Evolutionary conservation across 1,140 invertebrate species (phyloP), one percentile per base, ranked within the genome.

Genomic region (Ptiloglossa arizonensis): DNA sequence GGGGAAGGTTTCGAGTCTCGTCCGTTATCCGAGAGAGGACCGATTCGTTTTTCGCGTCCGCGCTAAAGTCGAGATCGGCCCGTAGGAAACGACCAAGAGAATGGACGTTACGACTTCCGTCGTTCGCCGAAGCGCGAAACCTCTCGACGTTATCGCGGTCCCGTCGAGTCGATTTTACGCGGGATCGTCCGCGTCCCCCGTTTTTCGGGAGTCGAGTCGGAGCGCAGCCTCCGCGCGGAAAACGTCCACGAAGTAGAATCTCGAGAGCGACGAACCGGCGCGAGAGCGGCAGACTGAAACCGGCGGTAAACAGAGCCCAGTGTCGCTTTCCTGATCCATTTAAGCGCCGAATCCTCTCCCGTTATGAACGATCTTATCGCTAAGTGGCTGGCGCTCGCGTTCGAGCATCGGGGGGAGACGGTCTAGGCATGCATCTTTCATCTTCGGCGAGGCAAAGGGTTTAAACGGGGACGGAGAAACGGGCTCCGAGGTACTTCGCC

Each of bases 371-470:
- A 78, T 78, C 59, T 71, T 78, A 78, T 78, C 68, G 68, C n/a
- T 72, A 72, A 78, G 75, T 78, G 75, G 56, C 57, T 27, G 32
- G 17, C 6, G 29, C 41, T 68, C 56, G 56, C n/a, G 19, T 62
- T 46, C 44, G 44, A 60, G 44, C 56, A 76, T 69, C 66, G 66
- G 41, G n/a, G 19, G 4, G 56, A 64, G 48, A 54, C 72, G 41
- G 46, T 57, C 72, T 13, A 38, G 27, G 66, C 41, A 81, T 72
- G 79, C 59, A 79, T 79, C 75, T 79, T 81, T 81, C 79, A 79
- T 79, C 75, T 72, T 67, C 60, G 60, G n/a, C 35, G n/a, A 71
- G 60, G 56, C 46, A 73, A 66, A 75, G 52, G 64, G 76, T 72
- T 81, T 79, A 59, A 79, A 80, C 24, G 46, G 71, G 27, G 9